These are phyloP conservation scores for Metaphire vulgaris DNA, from an alignment of 1,140 invertebrate genomes.

Conservation along the genomic window DNA sequence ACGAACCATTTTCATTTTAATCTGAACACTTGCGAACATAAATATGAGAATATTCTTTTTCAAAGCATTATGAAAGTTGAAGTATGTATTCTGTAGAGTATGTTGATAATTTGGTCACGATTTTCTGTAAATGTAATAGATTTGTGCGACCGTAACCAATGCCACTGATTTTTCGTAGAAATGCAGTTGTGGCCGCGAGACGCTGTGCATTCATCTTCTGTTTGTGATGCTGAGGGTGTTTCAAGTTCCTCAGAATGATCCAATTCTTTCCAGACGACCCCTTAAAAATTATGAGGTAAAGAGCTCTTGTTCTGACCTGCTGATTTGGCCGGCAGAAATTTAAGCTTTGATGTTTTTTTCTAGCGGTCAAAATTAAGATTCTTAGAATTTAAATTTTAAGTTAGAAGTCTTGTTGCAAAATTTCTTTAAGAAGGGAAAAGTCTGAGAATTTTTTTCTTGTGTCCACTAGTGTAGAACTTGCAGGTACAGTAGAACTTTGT, in stretches of 20 bases:
- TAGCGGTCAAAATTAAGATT: background rate
- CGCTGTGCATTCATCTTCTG: slow-evolving; percentile 54
- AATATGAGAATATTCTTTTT: no score
- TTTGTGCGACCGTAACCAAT: no score
- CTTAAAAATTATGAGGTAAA: slow-evolving; percentile 56
- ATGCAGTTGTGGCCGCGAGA: slow-evolving; percentile 53
- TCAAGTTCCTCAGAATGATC: slow-evolving; percentile 50
- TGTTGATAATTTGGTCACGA: no score
- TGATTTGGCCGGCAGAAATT: background rate
- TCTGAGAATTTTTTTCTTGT: background rate
- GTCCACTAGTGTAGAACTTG: no score
- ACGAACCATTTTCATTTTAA: no score
- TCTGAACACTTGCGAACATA: no score
- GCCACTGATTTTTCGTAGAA: slow-evolving; percentile 45
- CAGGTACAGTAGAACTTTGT: no score
- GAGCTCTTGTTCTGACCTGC: slow-evolving; percentile 22
- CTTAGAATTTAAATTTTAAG: background rate
- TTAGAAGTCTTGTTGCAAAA: background rate
- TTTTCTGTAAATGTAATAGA: no score
- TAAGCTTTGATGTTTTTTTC: background rate
- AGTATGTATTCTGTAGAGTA: no score
- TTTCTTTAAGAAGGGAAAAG: background rate
- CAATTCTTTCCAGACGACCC: slow-evolving; percentile 47
- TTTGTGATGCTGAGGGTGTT: slow-evolving; percentile 56
- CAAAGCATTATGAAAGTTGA: no score